A percentile compares a stretch with the other conserved stretches of the same genome.
phyloP scores from a whole-genome alignment of 2,797 vertebrate species.

The Sylvilagus floridanus region DNA sequence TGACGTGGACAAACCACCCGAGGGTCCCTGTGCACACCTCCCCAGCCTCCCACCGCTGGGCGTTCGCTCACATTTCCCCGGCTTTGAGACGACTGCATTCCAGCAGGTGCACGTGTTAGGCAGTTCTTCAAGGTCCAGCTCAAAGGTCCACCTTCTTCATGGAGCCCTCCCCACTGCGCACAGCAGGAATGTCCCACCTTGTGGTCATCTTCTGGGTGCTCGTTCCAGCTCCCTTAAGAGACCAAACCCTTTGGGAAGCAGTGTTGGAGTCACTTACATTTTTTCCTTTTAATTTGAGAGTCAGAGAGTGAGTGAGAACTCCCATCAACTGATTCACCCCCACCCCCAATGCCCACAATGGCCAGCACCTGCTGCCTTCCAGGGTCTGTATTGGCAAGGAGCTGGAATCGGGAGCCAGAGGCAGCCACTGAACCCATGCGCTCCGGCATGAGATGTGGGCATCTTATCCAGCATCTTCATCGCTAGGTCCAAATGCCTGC shows the following conservation, averaged over 20 bases:
- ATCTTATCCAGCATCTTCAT: too few relatives aligned
- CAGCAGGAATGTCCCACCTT: neutral
- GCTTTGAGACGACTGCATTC: neutral
- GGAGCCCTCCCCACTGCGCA: neutral
- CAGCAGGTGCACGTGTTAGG: neutral
- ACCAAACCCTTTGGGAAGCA: neutral
- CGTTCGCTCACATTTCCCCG: neutral
- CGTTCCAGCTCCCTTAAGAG: neutral
- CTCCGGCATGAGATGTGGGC: too few relatives aligned
- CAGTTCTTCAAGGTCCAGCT: neutral
- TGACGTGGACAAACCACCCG: neutral
- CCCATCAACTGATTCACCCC: too few relatives aligned
- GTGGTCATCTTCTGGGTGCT: neutral
- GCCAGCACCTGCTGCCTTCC: too few relatives aligned
- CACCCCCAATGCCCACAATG: too few relatives aligned
- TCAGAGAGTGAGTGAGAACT: too few relatives aligned
- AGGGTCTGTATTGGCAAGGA: too few relatives aligned
- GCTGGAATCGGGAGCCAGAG: too few relatives aligned
- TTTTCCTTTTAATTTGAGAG: too few relatives aligned
- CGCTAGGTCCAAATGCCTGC: too few relatives aligned
- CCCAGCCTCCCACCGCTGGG: neutral
- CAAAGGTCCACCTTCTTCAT: neutral
- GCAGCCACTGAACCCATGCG: too few relatives aligned
- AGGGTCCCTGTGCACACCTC: neutral
- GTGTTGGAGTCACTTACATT: too few relatives aligned